Percentiles rank a stretch among this genome's conserved stretches.
phyloP scores from a whole-genome alignment of 2,888 invertebrate species.

The Trachelus stipa region DNA sequence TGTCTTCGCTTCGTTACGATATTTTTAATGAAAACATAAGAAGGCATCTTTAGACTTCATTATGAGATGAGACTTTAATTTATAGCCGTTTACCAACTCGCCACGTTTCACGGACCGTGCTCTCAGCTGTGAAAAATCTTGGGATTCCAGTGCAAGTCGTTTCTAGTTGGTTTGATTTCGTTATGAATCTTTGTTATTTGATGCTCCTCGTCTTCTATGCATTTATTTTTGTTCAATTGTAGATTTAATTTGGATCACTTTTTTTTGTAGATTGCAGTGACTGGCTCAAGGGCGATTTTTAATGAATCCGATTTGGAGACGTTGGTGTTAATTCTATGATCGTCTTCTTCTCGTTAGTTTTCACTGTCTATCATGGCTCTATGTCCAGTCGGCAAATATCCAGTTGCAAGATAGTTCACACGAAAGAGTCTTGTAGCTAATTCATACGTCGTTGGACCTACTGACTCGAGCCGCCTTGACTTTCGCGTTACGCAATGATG shows the following conservation, averaged over 20 bases:
- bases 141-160: background rate
- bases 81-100: background rate
- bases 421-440: background rate
- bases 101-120: background rate
- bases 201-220: background rate
- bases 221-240: background rate
- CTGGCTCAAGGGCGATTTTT: too few relatives aligned
- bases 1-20: background rate
- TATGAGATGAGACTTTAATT: background rate
- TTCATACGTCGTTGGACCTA: background rate
- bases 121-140: background rate
- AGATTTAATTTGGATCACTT: background rate
- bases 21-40: background rate
- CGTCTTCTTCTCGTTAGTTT: background rate
- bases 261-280: background rate
- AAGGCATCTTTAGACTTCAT: background rate
- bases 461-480: conserved; percentile 33
- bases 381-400: background rate
- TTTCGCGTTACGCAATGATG: conserved; percentile 34
- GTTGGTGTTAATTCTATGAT: background rate
- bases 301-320: too few relatives aligned
- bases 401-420: background rate
- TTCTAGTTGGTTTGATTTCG: background rate
- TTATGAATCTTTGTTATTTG: background rate
- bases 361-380: background rate